Conservation (phyloP, 2,113 vertebrate genomes). For the Glaucomys volans region DNA sequence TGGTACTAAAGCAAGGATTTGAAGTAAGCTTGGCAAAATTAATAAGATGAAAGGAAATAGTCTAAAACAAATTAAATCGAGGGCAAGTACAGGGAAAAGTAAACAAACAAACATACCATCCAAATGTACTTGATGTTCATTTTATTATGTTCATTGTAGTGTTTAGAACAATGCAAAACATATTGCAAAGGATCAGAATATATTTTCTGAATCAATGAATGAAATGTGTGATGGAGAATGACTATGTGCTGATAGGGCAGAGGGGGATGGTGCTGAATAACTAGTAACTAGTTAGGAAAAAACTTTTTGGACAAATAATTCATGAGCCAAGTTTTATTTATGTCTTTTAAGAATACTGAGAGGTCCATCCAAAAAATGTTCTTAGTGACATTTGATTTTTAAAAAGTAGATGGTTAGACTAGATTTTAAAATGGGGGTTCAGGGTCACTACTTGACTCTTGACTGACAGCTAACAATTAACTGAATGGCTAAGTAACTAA, state of each 20-base stretch:
- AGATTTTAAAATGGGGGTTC: constrained; percentile 37
- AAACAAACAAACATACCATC: not conserved
- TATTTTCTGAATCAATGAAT: constrained; percentile 3
- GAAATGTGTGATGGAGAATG: not conserved
- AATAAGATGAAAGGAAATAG: not conserved
- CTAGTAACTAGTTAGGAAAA: not conserved
- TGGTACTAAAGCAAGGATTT: not conserved
- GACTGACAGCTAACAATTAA: not conserved
- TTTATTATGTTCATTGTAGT: not conserved
- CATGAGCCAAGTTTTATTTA: constrained; percentile 31
- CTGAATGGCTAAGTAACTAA: not conserved
- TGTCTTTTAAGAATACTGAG: not conserved
- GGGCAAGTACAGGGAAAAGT: not conserved
- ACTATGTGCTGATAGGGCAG: not conserved
- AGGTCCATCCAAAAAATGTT: constrained; percentile 25
- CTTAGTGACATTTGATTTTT: not conserved
- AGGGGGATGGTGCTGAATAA: not conserved
- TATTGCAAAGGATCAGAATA: not conserved
- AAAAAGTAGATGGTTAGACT: not conserved
- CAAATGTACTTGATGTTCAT: not conserved
- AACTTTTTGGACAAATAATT: not conserved
- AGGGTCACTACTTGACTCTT: not conserved
- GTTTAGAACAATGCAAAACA: not conserved
- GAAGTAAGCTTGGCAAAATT: not conserved
- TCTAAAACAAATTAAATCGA: constrained; percentile 20